A percentile compares a stretch with the other conserved stretches of the same genome.
phyloP scores from a whole-genome alignment of 2,888 invertebrate genomes.

The Mechanitis messenoides region DNA sequence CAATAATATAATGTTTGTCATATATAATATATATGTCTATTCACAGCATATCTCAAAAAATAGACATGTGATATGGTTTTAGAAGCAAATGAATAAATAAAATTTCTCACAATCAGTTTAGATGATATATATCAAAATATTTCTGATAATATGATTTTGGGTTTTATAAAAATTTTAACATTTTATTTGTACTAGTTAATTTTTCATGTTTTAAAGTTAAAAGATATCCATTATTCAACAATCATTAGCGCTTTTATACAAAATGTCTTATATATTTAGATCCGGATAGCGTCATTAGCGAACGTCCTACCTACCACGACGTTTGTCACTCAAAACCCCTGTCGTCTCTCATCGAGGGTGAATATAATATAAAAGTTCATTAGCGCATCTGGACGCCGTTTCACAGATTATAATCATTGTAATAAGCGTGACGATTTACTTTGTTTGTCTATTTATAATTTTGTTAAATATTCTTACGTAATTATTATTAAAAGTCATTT shows the following conservation, averaged over 20 bases:
- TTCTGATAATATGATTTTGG: no score
- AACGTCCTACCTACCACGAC: constrained; percentile 70
- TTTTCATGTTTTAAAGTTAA: background rate
- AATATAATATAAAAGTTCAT: constrained; percentile 72
- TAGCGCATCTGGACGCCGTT: constrained; percentile 46
- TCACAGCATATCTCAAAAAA: no score
- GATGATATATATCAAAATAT: no score
- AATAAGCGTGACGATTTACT: constrained; percentile 7
- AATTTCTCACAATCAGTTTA: no score
- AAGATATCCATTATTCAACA: background rate
- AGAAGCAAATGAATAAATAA: no score
- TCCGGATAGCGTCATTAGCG: constrained; percentile 65
- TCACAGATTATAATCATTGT: constrained; percentile 24
- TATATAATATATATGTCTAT: no score
- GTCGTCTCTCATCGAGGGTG: constrained; percentile 58
- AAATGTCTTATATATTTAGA: constrained; percentile 38
- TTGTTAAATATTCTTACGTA: background rate
- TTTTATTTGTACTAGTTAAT: no score
- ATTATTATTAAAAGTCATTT: background rate
- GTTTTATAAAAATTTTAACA: no score
- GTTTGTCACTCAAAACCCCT: constrained; percentile 61
- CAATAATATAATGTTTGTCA: no score
- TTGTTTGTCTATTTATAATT: background rate
- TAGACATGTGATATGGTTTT: no score
- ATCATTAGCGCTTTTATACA: constrained; percentile 8